Evolutionary conservation across 2,797 vertebrate species (phyloP).

Genomic region (Chelon auratus): DNA sequence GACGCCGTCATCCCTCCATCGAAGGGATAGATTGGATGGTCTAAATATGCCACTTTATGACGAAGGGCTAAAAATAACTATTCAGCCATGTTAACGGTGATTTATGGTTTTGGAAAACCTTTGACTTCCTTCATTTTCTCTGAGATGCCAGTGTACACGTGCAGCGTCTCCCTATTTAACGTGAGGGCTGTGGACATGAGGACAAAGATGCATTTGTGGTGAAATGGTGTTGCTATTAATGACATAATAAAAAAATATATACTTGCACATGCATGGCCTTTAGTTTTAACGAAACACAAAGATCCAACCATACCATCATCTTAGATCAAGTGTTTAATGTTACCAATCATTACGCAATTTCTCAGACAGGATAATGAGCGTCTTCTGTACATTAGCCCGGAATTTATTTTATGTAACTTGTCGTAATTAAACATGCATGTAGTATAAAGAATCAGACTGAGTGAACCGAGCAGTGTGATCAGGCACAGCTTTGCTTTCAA

Average conservation of each 20-base stretch:
- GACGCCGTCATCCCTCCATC: conserved; percentile 50
- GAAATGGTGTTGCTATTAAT: not conserved
- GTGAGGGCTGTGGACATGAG: conserved; percentile 1
- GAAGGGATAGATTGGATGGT: conserved; percentile 59
- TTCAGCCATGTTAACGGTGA: conserved; percentile 48
- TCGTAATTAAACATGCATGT: conserved; percentile 20
- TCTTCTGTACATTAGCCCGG: not conserved
- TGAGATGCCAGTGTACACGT: conserved; percentile 23
- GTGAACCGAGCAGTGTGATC: not conserved
- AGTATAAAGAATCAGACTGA: not conserved
- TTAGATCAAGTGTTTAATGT: not conserved
- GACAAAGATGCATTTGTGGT: too few species aligned
- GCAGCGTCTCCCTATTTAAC: conserved; percentile 13
- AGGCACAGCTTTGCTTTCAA: too few species aligned
- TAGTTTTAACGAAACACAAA: too few species aligned
- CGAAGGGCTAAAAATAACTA: conserved; percentile 68
- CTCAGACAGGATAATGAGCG: not conserved
- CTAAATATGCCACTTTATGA: conserved; percentile 69
- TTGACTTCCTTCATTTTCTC: conserved; percentile 44
- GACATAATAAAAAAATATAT: too few species aligned
- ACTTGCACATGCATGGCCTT: too few species aligned
- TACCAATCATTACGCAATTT: not conserved
- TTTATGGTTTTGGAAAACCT: conserved; percentile 55
- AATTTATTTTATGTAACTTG: not conserved
- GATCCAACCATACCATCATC: too few species aligned